Evolutionary conservation across 2,797 vertebrate species (phyloP).

Genomic region (Tragopan temminckii): DNA sequence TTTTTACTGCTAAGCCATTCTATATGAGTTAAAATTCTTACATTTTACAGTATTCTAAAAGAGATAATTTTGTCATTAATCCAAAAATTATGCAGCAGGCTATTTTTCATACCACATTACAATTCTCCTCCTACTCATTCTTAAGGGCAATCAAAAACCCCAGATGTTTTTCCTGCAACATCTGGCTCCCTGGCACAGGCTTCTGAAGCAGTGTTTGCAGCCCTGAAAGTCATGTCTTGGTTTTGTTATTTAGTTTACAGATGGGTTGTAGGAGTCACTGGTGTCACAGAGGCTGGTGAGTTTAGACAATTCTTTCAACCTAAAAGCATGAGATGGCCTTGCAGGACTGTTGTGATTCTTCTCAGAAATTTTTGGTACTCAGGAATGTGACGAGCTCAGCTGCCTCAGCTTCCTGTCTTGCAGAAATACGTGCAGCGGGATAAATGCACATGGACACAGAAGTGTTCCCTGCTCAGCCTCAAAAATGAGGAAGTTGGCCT

Average conservation of each 20-base stretch:
- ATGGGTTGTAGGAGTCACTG: conserved; percentile 19
- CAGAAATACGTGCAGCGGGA: conserved; percentile 50
- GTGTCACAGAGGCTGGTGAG: conserved; percentile 18
- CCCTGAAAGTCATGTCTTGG: conserved; percentile 43
- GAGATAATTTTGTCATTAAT: conserved; percentile 59
- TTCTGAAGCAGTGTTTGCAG: conserved; percentile 59
- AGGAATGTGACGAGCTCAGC: conserved; percentile 67
- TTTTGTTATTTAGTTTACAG: conserved; percentile 64
- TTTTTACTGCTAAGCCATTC: conserved; percentile 18
- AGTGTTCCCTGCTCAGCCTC: conserved; percentile 52
- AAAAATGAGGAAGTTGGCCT: conserved; percentile 26
- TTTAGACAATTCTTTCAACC: conserved; percentile 33
- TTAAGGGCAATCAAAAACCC: conserved; percentile 67
- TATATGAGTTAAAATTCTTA: conserved; percentile 26
- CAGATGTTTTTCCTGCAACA: conserved; percentile 56
- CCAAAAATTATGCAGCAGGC: conserved; percentile 36
- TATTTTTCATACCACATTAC: conserved; percentile 70
- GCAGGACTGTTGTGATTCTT: not conserved
- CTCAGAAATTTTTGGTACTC: conserved; percentile 20
- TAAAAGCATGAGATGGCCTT: conserved; percentile 17
- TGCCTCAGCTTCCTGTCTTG: conserved; percentile 45
- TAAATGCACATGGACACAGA: not conserved
- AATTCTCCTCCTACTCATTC: conserved; percentile 64
- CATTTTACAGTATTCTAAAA: conserved; percentile 43
- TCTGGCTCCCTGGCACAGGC: conserved; percentile 62